These are phyloP conservation scores for Syndactyla subalaris DNA, from an alignment of 2,797 vertebrate genomes.

Conservation along the genomic window DNA sequence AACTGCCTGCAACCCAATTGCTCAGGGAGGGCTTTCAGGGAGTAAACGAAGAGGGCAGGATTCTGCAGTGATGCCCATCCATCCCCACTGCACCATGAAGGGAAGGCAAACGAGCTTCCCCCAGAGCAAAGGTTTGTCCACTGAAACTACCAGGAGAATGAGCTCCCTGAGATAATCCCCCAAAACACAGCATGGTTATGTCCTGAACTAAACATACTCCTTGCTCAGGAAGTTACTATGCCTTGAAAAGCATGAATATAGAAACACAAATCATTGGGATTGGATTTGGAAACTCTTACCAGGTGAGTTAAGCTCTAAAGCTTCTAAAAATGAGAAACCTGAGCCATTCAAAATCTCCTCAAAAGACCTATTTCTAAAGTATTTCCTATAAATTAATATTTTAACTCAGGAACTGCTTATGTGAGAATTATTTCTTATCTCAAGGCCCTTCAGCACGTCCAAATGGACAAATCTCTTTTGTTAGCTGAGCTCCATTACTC, in stretches of 20 bases:
- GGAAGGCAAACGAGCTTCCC: rapidly evolving
- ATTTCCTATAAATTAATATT: conserved; percentile 63
- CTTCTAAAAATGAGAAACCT: conserved; percentile 28
- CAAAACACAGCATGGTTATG: neutral
- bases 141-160: neutral
- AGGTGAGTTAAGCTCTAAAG: conserved; percentile 25
- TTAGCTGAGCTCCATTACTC: conserved; percentile 64
- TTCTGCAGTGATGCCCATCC: neutral
- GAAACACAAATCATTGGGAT: neutral
- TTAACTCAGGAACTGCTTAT: conserved; percentile 48
- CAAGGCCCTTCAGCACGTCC: conserved; percentile 51
- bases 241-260: neutral
- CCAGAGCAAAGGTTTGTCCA: neutral
- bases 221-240: neutral
- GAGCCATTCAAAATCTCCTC: conserved; percentile 42
- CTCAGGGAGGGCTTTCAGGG: neutral
- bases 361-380: conserved; percentile 41
- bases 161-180: neutral
- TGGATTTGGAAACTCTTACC: conserved; percentile 11
- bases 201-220: neutral
- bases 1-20: neutral
- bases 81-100: neutral
- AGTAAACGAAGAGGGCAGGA: neutral
- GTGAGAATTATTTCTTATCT: conserved; percentile 56
- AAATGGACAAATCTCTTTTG: conserved; percentile 68